Percentiles rank a stretch among this genome's conserved stretches.
Conservation (phyloP, 2,888 invertebrate species). For the Copidosoma aretas region DNA sequence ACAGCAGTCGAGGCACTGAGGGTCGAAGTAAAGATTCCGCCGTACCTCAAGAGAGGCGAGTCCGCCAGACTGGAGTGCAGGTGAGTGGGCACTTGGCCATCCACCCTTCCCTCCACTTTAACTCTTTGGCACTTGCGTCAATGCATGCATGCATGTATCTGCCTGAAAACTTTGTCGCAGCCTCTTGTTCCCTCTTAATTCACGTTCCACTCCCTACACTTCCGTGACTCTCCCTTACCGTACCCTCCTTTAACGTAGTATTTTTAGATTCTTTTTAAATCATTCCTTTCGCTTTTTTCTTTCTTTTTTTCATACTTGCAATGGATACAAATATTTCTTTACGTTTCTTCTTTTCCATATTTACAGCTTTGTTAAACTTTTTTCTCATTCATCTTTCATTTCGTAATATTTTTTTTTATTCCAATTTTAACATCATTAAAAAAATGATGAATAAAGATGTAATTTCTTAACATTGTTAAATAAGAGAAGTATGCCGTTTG, state of each 20-base stretch:
- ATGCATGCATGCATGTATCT: neutral
- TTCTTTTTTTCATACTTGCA: neutral
- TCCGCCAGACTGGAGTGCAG: constrained; percentile 63
- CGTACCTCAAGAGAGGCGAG: constrained; percentile 61
- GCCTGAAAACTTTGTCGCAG: neutral
- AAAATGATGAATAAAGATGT: too few relatives aligned
- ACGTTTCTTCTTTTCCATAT: neutral
- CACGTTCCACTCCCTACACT: too few relatives aligned
- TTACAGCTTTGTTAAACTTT: too few relatives aligned
- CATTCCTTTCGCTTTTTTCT: neutral
- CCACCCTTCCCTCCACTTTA: neutral
- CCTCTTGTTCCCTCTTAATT: neutral
- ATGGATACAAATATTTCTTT: too few relatives aligned
- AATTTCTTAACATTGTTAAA: too few relatives aligned
- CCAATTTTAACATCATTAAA: too few relatives aligned
- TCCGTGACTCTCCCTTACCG: neutral
- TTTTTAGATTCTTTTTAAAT: neutral
- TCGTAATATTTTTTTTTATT: too few relatives aligned
- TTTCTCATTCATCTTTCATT: too few relatives aligned
- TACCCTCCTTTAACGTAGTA: neutral
- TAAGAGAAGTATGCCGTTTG: too few relatives aligned
- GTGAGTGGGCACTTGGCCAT: constrained; percentile 49
- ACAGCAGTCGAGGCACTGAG: constrained; percentile 58
- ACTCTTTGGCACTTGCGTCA: neutral
- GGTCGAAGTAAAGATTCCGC: constrained; percentile 62